Percentiles rank a stretch among this genome's conserved stretches.
These are phyloP conservation scores for Amphiura filiformis DNA, from an alignment of 35 echinoderm and acorn worm genomes.

Conservation along the genomic window DNA sequence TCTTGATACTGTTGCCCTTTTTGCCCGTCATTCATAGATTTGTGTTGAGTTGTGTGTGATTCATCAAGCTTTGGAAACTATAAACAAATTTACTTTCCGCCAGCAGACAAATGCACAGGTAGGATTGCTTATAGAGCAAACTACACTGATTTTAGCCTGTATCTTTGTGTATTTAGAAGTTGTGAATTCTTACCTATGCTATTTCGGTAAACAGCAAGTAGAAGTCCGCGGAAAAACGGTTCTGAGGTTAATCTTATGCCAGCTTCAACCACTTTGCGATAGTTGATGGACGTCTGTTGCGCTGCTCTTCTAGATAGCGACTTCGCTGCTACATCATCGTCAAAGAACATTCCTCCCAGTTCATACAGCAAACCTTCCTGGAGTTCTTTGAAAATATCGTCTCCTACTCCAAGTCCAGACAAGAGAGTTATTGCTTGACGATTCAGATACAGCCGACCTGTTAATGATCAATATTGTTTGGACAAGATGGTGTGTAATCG, in stretches of 20 bases:
- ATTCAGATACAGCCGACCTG: conserved; percentile 22
- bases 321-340: neutral
- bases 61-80: neutral
- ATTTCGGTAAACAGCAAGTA: conserved; percentile 1
- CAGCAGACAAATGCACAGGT: too few relatives aligned
- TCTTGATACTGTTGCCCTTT: neutral
- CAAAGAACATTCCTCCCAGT: neutral
- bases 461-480: neutral
- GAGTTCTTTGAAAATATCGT: neutral
- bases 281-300: neutral
- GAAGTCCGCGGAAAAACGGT: conserved; percentile 19
- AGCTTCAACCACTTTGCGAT: neutral
- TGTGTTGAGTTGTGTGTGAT: neutral
- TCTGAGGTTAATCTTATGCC: conserved; percentile 13
- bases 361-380: neutral
- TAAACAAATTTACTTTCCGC: too few relatives aligned
- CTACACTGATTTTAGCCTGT: neutral
- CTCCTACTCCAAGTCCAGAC: neutral
- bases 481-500: too few relatives aligned
- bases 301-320: neutral
- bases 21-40: neutral
- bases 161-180: neutral
- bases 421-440: conserved; percentile 25
- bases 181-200: neutral
- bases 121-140: too few relatives aligned